A percentile compares a stretch with the other conserved stretches of the same genome.
These are phyloP conservation scores for Eurytemora carolleeae DNA, from an alignment of 1,140 invertebrate species.

Conservation along the genomic window DNA sequence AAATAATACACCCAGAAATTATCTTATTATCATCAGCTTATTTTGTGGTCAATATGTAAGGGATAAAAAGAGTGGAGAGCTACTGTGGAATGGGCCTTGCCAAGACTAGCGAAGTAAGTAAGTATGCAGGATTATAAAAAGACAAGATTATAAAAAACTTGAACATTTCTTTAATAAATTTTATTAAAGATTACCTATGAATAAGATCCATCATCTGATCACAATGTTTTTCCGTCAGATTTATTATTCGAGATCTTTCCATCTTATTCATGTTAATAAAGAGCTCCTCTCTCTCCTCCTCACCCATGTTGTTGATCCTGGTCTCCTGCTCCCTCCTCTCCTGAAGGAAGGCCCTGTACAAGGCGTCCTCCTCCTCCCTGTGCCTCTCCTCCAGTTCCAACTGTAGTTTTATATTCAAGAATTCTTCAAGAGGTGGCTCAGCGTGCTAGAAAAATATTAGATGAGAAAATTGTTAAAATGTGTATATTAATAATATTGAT, in stretches of 20 bases:
- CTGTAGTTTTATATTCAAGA: background rate
- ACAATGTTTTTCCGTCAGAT: constrained; percentile 1
- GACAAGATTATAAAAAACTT: too few species aligned
- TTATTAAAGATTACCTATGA: too few species aligned
- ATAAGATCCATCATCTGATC: constrained; percentile 12
- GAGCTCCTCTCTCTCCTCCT: constrained; percentile 8
- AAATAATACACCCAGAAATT: too few species aligned
- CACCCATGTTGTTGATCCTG: constrained; percentile 5
- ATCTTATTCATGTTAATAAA: constrained; percentile 1
- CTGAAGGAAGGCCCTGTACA: background rate
- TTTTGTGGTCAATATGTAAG: too few species aligned
- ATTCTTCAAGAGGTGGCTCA: background rate
- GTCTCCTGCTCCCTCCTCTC: constrained; percentile 9
- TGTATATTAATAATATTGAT: too few species aligned
- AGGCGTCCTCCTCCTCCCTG: background rate
- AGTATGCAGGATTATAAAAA: too few species aligned
- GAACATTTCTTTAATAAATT: too few species aligned
- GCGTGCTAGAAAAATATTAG: background rate
- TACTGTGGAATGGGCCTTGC: too few species aligned
- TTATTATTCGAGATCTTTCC: constrained; percentile 7
- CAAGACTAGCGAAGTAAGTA: too few species aligned
- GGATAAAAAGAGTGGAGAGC: too few species aligned
- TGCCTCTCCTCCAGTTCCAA: background rate
- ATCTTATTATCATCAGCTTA: too few species aligned
- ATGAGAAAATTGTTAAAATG: too few species aligned